phyloP scores from a whole-genome alignment of 2,797 vertebrate genomes.

The Rhinella marina region DNA sequence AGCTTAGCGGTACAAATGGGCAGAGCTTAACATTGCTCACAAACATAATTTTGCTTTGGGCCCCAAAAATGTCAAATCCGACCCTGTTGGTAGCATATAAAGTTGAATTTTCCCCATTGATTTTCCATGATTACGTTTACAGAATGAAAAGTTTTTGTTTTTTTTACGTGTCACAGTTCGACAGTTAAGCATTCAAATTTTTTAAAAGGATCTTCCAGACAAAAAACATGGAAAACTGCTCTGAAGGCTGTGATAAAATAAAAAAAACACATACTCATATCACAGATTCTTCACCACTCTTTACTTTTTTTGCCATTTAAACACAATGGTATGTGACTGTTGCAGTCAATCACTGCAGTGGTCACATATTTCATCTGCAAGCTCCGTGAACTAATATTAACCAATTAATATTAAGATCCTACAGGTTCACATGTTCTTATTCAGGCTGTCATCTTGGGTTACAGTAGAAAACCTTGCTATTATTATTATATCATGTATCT shows the following conservation, averaged over 20 bases:
- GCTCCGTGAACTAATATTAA: neutral
- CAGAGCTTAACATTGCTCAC: too few species aligned
- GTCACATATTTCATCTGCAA: neutral
- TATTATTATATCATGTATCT: too few species aligned
- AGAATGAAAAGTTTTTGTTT: neutral
- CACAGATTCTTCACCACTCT: too few species aligned
- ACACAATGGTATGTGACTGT: too few species aligned
- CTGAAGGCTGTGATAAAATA: too few species aligned
- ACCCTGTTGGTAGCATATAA: neutral
- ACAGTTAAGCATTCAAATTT: neutral
- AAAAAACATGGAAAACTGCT: too few species aligned
- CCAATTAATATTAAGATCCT: neutral
- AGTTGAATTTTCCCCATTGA: neutral
- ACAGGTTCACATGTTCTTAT: neutral
- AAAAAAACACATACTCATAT: too few species aligned
- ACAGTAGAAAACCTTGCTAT: neutral
- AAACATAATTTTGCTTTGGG: too few species aligned
- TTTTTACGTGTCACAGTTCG: too few species aligned
- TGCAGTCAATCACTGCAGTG: too few species aligned
- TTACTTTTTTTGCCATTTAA: neutral
- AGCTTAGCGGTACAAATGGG: too few species aligned
- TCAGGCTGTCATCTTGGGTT: neutral
- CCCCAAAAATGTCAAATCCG: neutral
- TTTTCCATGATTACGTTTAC: neutral
- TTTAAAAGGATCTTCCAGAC: too few species aligned